Conservation (phyloP, 1,140 invertebrate species). For the Cyphomyrmex costatus region DNA sequence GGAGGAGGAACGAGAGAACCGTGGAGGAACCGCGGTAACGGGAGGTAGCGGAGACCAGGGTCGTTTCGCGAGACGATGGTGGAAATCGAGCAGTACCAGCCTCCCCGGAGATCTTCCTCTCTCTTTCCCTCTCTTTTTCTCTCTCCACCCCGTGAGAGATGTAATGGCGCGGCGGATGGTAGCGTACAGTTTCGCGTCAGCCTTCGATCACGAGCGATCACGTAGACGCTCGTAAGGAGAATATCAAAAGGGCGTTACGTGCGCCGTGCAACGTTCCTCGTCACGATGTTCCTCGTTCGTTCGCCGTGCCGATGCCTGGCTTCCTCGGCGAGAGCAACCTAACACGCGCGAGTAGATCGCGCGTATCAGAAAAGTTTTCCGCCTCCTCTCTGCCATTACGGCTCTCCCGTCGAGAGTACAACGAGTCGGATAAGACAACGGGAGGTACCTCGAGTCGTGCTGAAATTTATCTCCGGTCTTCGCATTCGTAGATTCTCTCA, state of each 20-base stretch:
- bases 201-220: constrained; percentile 70
- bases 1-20: not conserved
- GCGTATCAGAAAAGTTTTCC: constrained; percentile 57
- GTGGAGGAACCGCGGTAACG: constrained; percentile 31
- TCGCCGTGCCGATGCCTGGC: not conserved
- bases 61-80: constrained; percentile 56
- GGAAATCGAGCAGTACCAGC: constrained; percentile 33
- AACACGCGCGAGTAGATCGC: constrained; percentile 37
- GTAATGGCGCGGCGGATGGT: constrained; percentile 59
- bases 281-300: constrained; percentile 13
- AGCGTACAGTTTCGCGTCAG: constrained; percentile 62
- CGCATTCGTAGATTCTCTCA: constrained; percentile 10
- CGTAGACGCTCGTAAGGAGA: constrained; percentile 67
- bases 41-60: constrained; percentile 27
- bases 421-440: constrained; percentile 38
- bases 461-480: constrained; percentile 30
- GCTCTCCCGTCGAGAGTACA: not conserved
- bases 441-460: not conserved
- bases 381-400: constrained; percentile 10
- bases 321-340: constrained; percentile 10
- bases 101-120: not conserved
- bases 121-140: not conserved
- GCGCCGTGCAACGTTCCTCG: constrained; percentile 41
- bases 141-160: not conserved
- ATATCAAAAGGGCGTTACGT: constrained; percentile 74